Evolutionary conservation across 2,113 vertebrate species (phyloP).

Genomic region (Dascyllus trimaculatus): DNA sequence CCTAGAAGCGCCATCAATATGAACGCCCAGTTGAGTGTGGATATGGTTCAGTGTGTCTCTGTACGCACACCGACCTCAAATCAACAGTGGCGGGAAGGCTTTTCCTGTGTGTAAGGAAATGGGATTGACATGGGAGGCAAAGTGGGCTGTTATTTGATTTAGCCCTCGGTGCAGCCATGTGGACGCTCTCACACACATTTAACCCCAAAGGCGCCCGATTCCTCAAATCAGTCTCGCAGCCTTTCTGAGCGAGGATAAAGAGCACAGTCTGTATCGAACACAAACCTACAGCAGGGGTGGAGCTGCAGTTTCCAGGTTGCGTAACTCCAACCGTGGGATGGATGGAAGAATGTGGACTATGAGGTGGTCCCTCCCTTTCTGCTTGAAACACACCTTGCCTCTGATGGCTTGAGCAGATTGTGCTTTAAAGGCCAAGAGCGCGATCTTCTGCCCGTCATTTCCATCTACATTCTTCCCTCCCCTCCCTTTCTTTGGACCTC

Average conservation of each 20-base stretch:
- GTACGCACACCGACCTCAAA: constrained; percentile 51
- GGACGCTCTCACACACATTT: constrained; percentile 48
- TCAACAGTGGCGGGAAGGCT: constrained; percentile 54
- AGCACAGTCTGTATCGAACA: constrained; percentile 38
- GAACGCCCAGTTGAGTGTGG: constrained; percentile 11
- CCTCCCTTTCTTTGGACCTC: constrained; percentile 22
- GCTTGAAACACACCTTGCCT: constrained; percentile 70
- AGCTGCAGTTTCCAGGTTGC: constrained; percentile 60
- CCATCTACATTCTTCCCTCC: constrained; percentile 3
- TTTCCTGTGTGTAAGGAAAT: constrained; percentile 66
- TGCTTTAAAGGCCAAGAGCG: constrained; percentile 61
- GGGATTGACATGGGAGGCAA: constrained; percentile 67
- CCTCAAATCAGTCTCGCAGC: constrained; percentile 48
- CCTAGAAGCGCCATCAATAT: constrained; percentile 13
- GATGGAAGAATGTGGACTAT: constrained; percentile 60
- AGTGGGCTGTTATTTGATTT: constrained; percentile 65
- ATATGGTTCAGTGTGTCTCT: constrained; percentile 24
- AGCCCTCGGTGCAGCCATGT: constrained; percentile 45
- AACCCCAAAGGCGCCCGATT: constrained; percentile 57
- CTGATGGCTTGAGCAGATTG: constrained; percentile 81
- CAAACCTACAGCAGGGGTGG: constrained; percentile 27
- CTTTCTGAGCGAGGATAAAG: constrained; percentile 43
- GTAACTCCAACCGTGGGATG: constrained; percentile 46
- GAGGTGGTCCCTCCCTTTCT: constrained; percentile 39
- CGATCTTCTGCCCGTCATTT: constrained; percentile 32